Evolutionary conservation across 1,140 invertebrate species (phyloP), one percentile per base, ranked within the genome.

Genomic region (Nephila pilipes): DNA sequence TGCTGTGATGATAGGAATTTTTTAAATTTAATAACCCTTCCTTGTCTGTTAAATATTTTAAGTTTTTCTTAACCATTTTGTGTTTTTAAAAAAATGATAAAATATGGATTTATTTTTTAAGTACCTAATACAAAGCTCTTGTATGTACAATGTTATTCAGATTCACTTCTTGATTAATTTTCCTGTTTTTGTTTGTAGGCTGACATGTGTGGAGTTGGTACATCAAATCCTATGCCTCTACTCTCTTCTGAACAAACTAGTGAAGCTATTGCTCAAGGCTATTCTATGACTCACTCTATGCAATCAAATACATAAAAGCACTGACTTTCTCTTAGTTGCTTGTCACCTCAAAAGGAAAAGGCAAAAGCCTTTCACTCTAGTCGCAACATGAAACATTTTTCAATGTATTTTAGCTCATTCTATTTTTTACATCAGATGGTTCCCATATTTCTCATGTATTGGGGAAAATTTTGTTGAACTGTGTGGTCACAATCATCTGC

Each of bases 231-330:
- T 18, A 81, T 90, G 29, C 65, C 89, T 32, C 57, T 60, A 8
- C 69, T 90, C n/a, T 60, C 89, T 81, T n/a, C 55, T n/a, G 89
- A 90, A 81, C 89, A 90, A 90, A 90, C 75, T 25, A 90, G 32
- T 83, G 89, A 90, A 83, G 57, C 65, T 5, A 79, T 90, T 90
- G 89, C 89, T 90, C 89, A 90, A 90, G 54, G 75, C 25, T 90
- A 81, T 46, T 75, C 69, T 57, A 58, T 83, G 89, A 80, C 55
- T 60, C 89, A 90, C 55, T 32, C 69, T n/a, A 90, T 90, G 89
- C 89, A 54, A 16, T 57, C 89, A n/a, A 90, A 90, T 38, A 60
- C 89, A 14, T 83, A 46, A 46, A 46, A 22, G 38, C 29, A 60
- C 55, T 16, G n/a, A 32, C 55, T 85, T 57, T 29, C 25, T 75